Evolutionary conservation across 53 echinoderm and acorn worm species (phyloP), one percentile per base, ranked within the genome.

Genomic region (Astropecten irregularis): DNA sequence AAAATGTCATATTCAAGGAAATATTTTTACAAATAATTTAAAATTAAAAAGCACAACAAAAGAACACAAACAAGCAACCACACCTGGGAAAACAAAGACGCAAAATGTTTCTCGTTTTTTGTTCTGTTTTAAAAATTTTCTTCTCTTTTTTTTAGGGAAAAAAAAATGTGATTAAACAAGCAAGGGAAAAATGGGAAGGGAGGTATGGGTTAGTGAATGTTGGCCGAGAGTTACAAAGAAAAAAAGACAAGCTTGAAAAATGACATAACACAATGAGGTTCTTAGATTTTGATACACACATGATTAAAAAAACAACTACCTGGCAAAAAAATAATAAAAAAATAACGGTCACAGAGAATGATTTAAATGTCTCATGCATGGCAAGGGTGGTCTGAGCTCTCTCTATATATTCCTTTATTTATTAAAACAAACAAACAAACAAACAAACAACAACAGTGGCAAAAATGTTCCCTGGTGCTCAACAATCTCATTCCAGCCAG

Each of bases 61-160:
- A 57, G 73, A 79, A 79, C 79, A 79, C 79, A 79, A 79, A 76
- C 60, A 79, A 30, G 62, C 79, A 79, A 60, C 79, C 79, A 79
- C 79, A 79, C 79, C 79, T 79, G 20, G 62, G 3, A 55, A 55
- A 79, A 79, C 79, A 79, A 61, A 62, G 62, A 79, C 61, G 44
- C 62, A 60, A 74, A 32, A 38, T 25, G 33, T 8, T 42, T n/a
- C 32, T 44, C 7, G 7, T 44, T 44, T 44, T 7, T 7, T 7
- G 46, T 44, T 53, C 19, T n/a, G 54, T 11, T 0, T 1, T 61
- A 16, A 30, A 2, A 30, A 3, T 31, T 59, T 13, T 14, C 32
- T 3, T 33, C 32, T 18, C 32, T 61, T 44, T 44, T 61, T 61
- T 11, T 1, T 27, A 60, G 32, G 31, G 32, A 26, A n/a, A n/a